Percentiles rank a stretch among this genome's conserved stretches.
Evolutionary conservation across 1,140 invertebrate genomes (phyloP).

Genomic region (Forficula auricularia): DNA sequence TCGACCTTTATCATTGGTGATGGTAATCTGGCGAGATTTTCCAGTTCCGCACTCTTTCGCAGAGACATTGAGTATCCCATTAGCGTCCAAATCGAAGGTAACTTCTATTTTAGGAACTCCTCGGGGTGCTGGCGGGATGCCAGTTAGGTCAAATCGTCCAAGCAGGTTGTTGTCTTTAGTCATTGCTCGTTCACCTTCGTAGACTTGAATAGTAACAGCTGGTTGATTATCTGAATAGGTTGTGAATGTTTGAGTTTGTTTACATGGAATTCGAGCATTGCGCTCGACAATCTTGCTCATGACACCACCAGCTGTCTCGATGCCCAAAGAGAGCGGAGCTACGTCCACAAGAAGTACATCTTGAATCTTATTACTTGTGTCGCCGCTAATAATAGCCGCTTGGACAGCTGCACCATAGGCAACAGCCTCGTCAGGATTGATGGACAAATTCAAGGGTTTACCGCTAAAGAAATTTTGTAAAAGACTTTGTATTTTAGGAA

Average conservation of each 20-base stretch:
- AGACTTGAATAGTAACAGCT: conserved; percentile 46
- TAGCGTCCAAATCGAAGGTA: conserved; percentile 21
- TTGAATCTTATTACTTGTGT: conserved; percentile 33
- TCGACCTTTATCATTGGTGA: conserved; percentile 37
- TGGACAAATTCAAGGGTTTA: conserved; percentile 43
- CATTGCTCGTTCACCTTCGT: conserved; percentile 34
- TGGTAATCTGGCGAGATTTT: conserved; percentile 32
- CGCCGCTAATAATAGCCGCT: conserved; percentile 40
- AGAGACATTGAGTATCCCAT: conserved; percentile 31
- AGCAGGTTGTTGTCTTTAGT: conserved; percentile 36
- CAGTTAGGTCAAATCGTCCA: conserved; percentile 40
- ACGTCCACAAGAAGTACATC: conserved; percentile 20
- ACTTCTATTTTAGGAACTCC: conserved; percentile 36
- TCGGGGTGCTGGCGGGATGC: conserved; percentile 19
- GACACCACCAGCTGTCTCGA: conserved; percentile 49
- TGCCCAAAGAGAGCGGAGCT: conserved; percentile 42
- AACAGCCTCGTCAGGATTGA: conserved; percentile 47
- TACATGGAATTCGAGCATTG: conserved; percentile 46
- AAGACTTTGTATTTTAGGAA: conserved; percentile 42
- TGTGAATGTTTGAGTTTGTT: conserved; percentile 44
- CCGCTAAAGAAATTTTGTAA: conserved; percentile 43
- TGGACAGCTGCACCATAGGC: conserved; percentile 47
- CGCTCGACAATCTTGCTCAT: conserved; percentile 42
- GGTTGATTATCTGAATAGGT: conserved; percentile 53
- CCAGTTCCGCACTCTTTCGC: conserved; percentile 34